Evolutionary conservation across 2,113 vertebrate species (phyloP).

Genomic region (Murina feae): DNA sequence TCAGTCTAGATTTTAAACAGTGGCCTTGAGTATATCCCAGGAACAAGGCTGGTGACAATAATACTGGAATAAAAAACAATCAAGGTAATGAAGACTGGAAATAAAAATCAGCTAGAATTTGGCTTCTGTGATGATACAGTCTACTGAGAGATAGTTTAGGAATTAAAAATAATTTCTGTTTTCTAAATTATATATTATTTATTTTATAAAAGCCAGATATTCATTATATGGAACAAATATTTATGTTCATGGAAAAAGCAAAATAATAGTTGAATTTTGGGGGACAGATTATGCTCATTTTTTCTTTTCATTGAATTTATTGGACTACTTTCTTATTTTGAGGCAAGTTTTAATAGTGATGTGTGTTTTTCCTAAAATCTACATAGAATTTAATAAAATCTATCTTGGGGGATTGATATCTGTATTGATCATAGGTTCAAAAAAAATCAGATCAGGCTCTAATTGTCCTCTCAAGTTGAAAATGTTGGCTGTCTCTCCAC

Average conservation of each 20-base stretch:
- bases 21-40: background rate
- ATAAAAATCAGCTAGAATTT: background rate
- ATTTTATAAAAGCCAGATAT: background rate
- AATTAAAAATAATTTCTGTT: background rate
- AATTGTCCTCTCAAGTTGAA: background rate
- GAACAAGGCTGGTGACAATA: background rate
- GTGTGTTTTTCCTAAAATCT: background rate
- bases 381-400: background rate
- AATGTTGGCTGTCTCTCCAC: background rate
- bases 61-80: background rate
- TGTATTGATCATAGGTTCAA: background rate
- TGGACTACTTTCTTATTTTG: background rate
- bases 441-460: background rate
- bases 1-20: background rate
- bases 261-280: background rate
- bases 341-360: background rate
- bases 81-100: background rate
- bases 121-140: background rate
- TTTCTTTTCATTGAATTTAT: background rate
- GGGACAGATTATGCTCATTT: background rate
- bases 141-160: background rate
- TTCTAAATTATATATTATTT: background rate
- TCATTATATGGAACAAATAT: background rate
- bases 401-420: background rate
- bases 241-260: background rate